These are phyloP conservation scores for Erpornis zantholeuca DNA, from an alignment of 2,113 vertebrate species.

Conservation along the genomic window DNA sequence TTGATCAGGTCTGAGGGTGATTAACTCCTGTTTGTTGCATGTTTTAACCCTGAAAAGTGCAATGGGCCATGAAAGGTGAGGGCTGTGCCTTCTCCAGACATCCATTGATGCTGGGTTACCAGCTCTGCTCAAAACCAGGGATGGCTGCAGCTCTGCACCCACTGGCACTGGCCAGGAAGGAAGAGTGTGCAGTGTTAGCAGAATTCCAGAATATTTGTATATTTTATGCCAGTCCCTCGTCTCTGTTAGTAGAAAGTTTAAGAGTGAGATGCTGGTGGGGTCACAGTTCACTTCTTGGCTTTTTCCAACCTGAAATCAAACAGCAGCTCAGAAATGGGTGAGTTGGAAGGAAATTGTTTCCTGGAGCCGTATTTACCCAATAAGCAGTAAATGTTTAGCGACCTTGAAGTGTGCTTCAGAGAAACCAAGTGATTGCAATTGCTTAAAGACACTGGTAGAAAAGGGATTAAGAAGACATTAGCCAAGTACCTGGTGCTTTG, in stretches of 20 bases:
- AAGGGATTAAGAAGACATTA: background rate
- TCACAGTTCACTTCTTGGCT: background rate
- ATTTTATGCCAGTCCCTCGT: background rate
- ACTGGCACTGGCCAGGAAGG: accelerated
- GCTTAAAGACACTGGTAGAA: background rate
- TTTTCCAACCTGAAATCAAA: background rate
- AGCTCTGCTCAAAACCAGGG: background rate
- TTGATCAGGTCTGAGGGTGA: background rate
- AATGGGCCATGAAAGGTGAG: background rate
- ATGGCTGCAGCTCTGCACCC: background rate
- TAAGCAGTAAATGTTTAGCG: background rate
- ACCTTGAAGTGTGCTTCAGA: background rate
- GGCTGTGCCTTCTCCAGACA: background rate
- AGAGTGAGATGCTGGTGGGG: background rate
- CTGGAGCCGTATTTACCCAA: constrained; percentile 7
- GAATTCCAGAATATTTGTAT: accelerated
- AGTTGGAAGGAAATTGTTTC: background rate
- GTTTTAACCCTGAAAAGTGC: background rate
- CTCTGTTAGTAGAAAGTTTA: background rate
- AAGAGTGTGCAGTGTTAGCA: background rate
- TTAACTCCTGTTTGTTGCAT: background rate
- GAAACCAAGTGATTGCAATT: background rate
- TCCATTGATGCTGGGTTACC: accelerated
- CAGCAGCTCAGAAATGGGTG: background rate
- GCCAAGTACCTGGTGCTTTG: background rate